Evolutionary conservation across 2,797 vertebrate genomes (phyloP).

Genomic region (Gephyroberyx darwinii): DNA sequence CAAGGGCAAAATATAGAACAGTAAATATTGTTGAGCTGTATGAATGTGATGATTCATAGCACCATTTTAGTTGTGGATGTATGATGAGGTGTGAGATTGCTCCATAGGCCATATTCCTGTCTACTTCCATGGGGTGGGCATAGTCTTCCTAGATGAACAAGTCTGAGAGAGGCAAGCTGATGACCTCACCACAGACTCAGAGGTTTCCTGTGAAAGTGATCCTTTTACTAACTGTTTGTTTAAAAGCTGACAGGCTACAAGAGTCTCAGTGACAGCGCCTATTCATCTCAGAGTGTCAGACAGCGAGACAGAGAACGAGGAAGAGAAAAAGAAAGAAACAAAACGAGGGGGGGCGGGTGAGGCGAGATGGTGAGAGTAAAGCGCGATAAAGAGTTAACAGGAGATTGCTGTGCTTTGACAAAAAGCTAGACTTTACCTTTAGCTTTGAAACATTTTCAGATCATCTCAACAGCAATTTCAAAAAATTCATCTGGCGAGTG

Average conservation of each 20-base stretch:
- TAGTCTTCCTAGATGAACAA: constrained; percentile 20
- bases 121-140: constrained; percentile 17
- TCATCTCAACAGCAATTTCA: constrained; percentile 60
- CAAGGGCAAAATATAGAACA: constrained; percentile 33
- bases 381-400: constrained; percentile 23
- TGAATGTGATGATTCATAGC: constrained; percentile 25
- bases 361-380: constrained; percentile 42
- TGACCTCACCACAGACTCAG: constrained; percentile 65
- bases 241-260: constrained; percentile 83
- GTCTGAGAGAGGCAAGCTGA: constrained; percentile 42
- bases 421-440: constrained; percentile 62
- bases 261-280: constrained; percentile 78
- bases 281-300: constrained; percentile 82
- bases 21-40: not conserved
- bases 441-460: constrained; percentile 67
- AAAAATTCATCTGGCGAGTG: constrained; percentile 65
- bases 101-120: constrained; percentile 30
- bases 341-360: constrained; percentile 42
- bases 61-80: constrained; percentile 8
- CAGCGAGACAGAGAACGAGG: constrained; percentile 50
- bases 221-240: constrained; percentile 78
- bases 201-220: constrained; percentile 73
- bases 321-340: constrained; percentile 48
- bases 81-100: not conserved
- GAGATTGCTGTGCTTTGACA: constrained; percentile 47